Conservation (phyloP, 2,888 invertebrate species). For the Rhorus exstirpatorius region DNA sequence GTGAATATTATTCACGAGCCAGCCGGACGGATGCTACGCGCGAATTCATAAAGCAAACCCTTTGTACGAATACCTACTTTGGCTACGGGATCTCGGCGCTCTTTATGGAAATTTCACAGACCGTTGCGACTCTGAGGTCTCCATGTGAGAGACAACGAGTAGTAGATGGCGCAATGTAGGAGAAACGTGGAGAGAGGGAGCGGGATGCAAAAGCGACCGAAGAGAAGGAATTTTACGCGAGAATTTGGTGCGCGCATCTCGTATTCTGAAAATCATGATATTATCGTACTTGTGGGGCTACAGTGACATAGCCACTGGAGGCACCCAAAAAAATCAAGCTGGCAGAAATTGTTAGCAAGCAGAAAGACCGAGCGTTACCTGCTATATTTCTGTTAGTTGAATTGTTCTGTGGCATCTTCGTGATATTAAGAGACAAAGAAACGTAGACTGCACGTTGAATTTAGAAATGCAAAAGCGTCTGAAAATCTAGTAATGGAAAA, state of each 20-base stretch:
- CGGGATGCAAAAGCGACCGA: slow-evolving; percentile 40
- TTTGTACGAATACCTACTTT: slow-evolving; percentile 82
- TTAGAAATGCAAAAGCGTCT: too few species aligned
- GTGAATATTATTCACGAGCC: slow-evolving; percentile 85
- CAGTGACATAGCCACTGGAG: slow-evolving; percentile 24
- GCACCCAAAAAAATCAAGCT: background rate
- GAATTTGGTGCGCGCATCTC: slow-evolving; percentile 61
- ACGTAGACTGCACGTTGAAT: background rate
- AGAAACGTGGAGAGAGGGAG: slow-evolving; percentile 33
- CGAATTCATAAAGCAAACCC: slow-evolving; percentile 84
- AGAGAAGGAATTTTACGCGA: slow-evolving; percentile 56
- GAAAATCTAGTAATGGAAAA: too few species aligned
- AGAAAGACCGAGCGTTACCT: background rate
- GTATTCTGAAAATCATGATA: slow-evolving; percentile 58
- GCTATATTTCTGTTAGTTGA: background rate
- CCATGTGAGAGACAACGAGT: slow-evolving; percentile 57
- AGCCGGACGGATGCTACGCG: slow-evolving; percentile 82
- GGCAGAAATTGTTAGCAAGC: background rate
- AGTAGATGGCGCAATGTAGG: slow-evolving; percentile 52
- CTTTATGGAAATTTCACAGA: slow-evolving; percentile 84
- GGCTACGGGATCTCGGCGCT: slow-evolving; percentile 73
- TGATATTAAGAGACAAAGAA: background rate
- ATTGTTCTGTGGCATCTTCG: background rate
- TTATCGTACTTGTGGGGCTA: slow-evolving; percentile 49
- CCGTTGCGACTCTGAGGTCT: slow-evolving; percentile 75